Percentiles rank a stretch among this genome's conserved stretches.
Evolutionary conservation across 2,797 vertebrate species (phyloP).

Genomic region (Sciurus carolinensis): DNA sequence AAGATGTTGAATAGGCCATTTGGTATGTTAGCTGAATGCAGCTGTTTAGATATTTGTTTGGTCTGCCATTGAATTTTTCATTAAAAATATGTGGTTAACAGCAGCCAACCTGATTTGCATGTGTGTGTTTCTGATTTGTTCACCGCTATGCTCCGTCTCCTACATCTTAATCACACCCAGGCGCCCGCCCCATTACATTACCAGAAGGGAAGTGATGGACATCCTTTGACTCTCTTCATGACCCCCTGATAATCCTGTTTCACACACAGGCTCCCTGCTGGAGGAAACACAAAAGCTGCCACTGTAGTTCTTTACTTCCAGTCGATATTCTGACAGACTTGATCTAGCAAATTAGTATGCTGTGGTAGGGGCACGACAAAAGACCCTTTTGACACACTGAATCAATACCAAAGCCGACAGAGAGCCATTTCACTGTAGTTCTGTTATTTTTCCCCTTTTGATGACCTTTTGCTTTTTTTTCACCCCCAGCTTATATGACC

Average conservation of each 20-base stretch:
- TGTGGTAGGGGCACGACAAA: slow-evolving; percentile 97
- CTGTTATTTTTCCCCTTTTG: slow-evolving; percentile 92
- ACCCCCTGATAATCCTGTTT: slow-evolving; percentile 99
- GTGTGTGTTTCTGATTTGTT: slow-evolving; percentile 92
- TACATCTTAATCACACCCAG: slow-evolving; percentile 96
- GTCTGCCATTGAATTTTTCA: slow-evolving; percentile 88
- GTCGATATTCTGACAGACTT: slow-evolving; percentile 99
- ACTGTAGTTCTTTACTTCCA: slow-evolving; percentile 96
- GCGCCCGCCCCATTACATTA: slow-evolving; percentile 94
- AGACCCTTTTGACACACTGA: slow-evolving; percentile 97
- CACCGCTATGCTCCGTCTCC: slow-evolving; percentile 91
- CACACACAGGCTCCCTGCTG: slow-evolving; percentile 98
- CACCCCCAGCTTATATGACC: slow-evolving; percentile 87
- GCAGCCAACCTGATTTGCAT: slow-evolving; percentile 93
- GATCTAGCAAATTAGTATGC: slow-evolving; percentile 99
- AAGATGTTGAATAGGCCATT: slow-evolving; percentile 72
- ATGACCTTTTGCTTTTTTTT: slow-evolving; percentile 90
- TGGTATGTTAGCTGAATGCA: slow-evolving; percentile 85
- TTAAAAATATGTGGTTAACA: slow-evolving; percentile 91
- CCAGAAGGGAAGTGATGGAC: slow-evolving; percentile 96
- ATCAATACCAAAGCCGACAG: slow-evolving; percentile 97
- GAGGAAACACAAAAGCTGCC: slow-evolving; percentile 96
- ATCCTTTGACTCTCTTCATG: slow-evolving; percentile 97
- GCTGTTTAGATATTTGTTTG: slow-evolving; percentile 90
- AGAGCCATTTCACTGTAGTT: slow-evolving; percentile 93